Evolutionary conservation across 2,888 invertebrate species (phyloP).

Genomic region (Erebia aethiops): DNA sequence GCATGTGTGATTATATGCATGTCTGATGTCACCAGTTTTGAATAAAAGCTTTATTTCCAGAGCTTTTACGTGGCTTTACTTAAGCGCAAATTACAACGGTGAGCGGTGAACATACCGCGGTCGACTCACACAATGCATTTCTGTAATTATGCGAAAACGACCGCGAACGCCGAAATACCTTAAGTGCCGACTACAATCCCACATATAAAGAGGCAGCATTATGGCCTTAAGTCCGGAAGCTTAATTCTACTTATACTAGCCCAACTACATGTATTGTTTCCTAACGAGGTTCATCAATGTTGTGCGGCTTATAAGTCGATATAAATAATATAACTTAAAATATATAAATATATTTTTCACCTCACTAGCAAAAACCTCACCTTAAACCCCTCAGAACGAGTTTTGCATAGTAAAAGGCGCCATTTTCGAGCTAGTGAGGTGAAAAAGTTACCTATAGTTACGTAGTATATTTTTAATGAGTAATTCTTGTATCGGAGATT

Average conservation of each 20-base stretch:
- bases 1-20: constrained; percentile 27
- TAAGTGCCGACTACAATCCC: constrained; percentile 38
- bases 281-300: too few relatives aligned
- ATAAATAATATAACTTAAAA: too few relatives aligned
- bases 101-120: constrained; percentile 64
- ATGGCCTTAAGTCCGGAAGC: constrained; percentile 2
- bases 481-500: too few relatives aligned
- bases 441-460: too few relatives aligned
- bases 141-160: constrained; percentile 73
- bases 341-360: too few relatives aligned
- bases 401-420: too few relatives aligned
- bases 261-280: too few relatives aligned
- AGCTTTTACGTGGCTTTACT: constrained; percentile 58
- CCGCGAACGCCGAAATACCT: constrained; percentile 56
- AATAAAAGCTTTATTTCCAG: constrained; percentile 54
- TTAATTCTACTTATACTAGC: neutral
- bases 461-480: too few relatives aligned
- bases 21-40: constrained; percentile 47
- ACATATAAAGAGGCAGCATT: constrained; percentile 27
- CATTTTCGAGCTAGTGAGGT: too few relatives aligned
- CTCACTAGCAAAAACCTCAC: too few relatives aligned
- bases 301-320: too few relatives aligned
- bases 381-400: too few relatives aligned
- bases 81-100: constrained; percentile 63
- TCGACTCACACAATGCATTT: constrained; percentile 68